phyloP scores from a whole-genome alignment of 2,113 vertebrate genomes.

The Cochlearius cochlearius region DNA sequence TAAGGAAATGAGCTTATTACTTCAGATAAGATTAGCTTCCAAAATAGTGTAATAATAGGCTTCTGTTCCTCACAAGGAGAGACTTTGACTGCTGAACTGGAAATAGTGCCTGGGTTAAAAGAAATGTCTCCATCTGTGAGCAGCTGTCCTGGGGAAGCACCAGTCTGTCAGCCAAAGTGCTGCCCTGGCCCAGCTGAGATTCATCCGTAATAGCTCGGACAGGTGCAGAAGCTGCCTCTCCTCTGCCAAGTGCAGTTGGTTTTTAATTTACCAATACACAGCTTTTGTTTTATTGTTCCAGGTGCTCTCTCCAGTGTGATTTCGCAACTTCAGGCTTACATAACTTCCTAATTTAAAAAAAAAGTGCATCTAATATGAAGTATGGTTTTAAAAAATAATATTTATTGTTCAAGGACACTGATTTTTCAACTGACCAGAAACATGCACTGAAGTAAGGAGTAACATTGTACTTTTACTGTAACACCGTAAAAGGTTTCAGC shows the following conservation, averaged over 20 bases:
- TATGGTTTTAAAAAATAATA: neutral
- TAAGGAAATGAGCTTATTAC: neutral
- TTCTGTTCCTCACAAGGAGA: constrained; percentile 27
- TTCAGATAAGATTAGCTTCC: constrained; percentile 39
- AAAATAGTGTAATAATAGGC: constrained; percentile 7
- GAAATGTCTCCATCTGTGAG: neutral
- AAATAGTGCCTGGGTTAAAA: constrained; percentile 6
- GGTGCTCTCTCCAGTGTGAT: neutral
- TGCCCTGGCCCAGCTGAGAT: neutral
- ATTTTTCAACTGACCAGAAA: neutral
- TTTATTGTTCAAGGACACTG: neutral
- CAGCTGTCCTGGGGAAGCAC: constrained; percentile 41
- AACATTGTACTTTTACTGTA: accelerated
- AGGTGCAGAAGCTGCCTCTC: neutral
- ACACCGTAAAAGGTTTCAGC: neutral
- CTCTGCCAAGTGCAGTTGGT: neutral
- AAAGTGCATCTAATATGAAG: accelerated
- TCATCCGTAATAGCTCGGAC: neutral
- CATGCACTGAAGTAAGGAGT: neutral
- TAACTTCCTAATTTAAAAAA: neutral
- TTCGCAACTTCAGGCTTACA: neutral
- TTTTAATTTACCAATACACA: neutral
- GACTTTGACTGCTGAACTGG: neutral
- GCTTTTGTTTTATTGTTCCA: neutral
- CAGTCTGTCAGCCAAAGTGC: neutral